Base-by-base conservation (phyloP, 1,140 invertebrate species). In the Planococcus citri region DNA sequence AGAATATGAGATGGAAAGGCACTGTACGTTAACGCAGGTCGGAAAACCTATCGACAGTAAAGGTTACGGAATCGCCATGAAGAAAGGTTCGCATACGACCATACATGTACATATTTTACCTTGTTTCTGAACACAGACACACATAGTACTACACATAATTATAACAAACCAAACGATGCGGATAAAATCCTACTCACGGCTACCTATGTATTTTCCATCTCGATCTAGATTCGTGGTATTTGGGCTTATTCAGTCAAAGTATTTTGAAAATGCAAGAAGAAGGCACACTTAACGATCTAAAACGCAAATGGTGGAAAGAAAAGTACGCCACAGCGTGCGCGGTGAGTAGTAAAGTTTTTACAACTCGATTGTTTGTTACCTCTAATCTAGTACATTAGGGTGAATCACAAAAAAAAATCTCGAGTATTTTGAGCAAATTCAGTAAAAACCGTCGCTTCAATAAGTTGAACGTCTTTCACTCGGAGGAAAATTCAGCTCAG, bases 251-350 rank as follows among this genome's bases (percentile, higher is more conserved):
- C 74, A 92, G 88, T 77, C 88, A 88, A 61, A 89, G 92, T 37
- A 91, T 97, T 73, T 80, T 97, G 21, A 91, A 92, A 80, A 79
- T 97, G 10, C 94, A 96, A 80, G 94, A 97, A 81, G 89, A 92
- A 78, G 94, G 92, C 57, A 91, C 90, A 79, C 80, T 97, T 51
- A 90, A 94, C 76, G 87, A 92, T 75, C 81, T 97, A 73, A 96
- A 96, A 82, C 92, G 91, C n/a, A 88, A 91, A 78, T 97, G 94
- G 94, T 96, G 94, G 94, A 94, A 94, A 78, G 88, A 93, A 78
- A 90, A 90, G 79, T 58, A 68, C 12, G 70, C 33, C 1, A 29
- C 37, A 67, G 37, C 86, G 33, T 93, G 91, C 78, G 83, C 87
- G 75, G 90, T 91, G 81, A 84, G 83, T 69, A 51, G 69, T 69